These are phyloP conservation scores for Sakesphorus luctuosus DNA, from an alignment of 2,113 vertebrate genomes.

Conservation along the genomic window DNA sequence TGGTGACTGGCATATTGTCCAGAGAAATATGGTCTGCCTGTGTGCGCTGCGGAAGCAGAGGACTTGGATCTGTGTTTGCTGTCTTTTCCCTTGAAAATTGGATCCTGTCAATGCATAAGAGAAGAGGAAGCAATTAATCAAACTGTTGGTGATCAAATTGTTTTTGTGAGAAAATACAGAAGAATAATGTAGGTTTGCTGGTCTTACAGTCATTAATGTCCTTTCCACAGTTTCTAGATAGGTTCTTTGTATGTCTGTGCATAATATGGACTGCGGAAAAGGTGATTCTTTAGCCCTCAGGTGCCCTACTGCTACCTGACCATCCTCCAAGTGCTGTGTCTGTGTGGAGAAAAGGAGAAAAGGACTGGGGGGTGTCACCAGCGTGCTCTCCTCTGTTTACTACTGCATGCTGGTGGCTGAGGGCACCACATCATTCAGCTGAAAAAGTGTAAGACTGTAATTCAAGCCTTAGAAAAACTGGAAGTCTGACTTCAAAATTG, in stretches of 20 bases:
- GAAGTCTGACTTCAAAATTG: neutral
- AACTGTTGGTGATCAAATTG: neutral
- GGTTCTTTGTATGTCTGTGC: neutral
- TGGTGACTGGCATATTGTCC: neutral
- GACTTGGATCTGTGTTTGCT: neutral
- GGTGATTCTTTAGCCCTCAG: neutral
- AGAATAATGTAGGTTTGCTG: neutral
- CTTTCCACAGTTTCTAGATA: neutral
- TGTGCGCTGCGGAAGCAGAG: neutral
- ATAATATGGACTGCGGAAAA: neutral
- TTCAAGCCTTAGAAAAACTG: neutral
- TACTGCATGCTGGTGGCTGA: neutral
- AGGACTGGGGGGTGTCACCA: neutral
- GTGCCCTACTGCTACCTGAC: neutral
- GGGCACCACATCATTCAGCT: neutral
- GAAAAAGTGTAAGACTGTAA: neutral
- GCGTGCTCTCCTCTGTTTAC: accelerated
- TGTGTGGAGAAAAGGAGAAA: neutral
- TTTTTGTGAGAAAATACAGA: neutral
- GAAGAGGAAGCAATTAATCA: neutral
- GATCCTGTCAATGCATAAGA: neutral
- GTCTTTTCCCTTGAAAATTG: neutral
- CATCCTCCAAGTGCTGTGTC: accelerated
- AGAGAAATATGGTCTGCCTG: neutral
- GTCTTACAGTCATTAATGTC: neutral